These are phyloP conservation scores for Aurelia coerulea DNA, from an alignment of 30 jellyfish, hydroid and myxozoan genomes.

Conservation along the genomic window DNA sequence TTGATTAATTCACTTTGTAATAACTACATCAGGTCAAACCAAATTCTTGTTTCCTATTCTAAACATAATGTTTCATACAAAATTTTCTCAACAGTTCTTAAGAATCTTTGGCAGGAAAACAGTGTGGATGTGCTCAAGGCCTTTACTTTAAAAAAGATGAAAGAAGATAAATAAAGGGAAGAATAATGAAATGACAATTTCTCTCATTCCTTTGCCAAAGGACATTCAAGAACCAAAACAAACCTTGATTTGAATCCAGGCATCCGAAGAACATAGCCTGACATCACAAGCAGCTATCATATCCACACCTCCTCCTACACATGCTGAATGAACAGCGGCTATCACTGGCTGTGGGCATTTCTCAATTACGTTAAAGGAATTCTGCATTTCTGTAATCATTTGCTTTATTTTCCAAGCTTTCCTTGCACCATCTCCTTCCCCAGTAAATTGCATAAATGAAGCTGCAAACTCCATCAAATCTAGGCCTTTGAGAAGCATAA, in stretches of 20 bases:
- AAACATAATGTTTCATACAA: too few species aligned
- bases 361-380: slow-evolving; percentile 78
- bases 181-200: too few species aligned
- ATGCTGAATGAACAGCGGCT: slow-evolving; percentile 92
- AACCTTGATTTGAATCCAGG: slow-evolving; percentile 96
- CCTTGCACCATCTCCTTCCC: slow-evolving; percentile 81
- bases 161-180: too few species aligned
- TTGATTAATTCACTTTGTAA: too few species aligned
- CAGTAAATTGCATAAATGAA: slow-evolving; percentile 62
- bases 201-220: too few species aligned
- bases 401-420: slow-evolving; percentile 62
- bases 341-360: slow-evolving; percentile 92
- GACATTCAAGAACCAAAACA: background rate
- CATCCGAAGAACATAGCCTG: slow-evolving; percentile 85
- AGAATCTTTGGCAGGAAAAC: too few species aligned
- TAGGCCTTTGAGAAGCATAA: slow-evolving; percentile 50
- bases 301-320: slow-evolving; percentile 98
- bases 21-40: too few species aligned
- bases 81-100: too few species aligned
- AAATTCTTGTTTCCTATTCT: too few species aligned
- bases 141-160: too few species aligned
- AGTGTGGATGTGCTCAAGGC: too few species aligned
- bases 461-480: slow-evolving; percentile 89
- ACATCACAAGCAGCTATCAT: slow-evolving; percentile 91
- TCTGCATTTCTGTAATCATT: slow-evolving; percentile 74